phyloP scores from a whole-genome alignment of 1,140 invertebrate genomes.

The Drosophila kohkoa region DNA sequence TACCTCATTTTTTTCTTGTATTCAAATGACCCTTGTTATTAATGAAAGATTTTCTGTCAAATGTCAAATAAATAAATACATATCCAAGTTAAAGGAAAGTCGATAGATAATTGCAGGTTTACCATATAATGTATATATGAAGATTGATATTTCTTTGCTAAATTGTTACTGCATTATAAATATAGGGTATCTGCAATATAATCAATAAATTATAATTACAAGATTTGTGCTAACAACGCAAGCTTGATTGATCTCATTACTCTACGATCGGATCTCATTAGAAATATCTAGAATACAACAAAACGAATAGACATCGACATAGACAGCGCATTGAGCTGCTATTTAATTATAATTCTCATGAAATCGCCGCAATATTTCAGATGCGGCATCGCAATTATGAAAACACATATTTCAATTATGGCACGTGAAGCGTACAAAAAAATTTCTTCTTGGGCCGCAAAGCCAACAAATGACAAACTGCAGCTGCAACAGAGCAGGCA shows the following conservation, averaged over 20 bases:
- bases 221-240: background rate
- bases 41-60: too few relatives aligned
- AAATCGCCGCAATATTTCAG: background rate
- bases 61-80: too few relatives aligned
- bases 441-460: slow-evolving; percentile 44
- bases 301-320: background rate
- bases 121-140: too few relatives aligned
- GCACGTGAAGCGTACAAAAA: slow-evolving; percentile 66
- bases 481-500: slow-evolving; percentile 56
- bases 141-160: too few relatives aligned
- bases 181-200: background rate
- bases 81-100: too few relatives aligned
- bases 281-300: background rate
- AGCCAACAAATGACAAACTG: slow-evolving; percentile 66
- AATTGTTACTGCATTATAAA: background rate
- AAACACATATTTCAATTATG: slow-evolving; percentile 71
- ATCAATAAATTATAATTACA: background rate
- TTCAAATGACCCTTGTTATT: too few relatives aligned
- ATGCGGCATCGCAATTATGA: slow-evolving; percentile 56
- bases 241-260: background rate
- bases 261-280: background rate
- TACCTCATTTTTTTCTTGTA: too few relatives aligned
- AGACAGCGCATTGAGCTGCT: background rate
- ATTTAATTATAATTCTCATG: slow-evolving; percentile 10
- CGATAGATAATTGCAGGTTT: too few relatives aligned